A percentile compares a stretch with the other conserved stretches of the same genome.
Evolutionary conservation across 2,797 vertebrate species (phyloP).

Genomic region (Protonibea diacanthus): DNA sequence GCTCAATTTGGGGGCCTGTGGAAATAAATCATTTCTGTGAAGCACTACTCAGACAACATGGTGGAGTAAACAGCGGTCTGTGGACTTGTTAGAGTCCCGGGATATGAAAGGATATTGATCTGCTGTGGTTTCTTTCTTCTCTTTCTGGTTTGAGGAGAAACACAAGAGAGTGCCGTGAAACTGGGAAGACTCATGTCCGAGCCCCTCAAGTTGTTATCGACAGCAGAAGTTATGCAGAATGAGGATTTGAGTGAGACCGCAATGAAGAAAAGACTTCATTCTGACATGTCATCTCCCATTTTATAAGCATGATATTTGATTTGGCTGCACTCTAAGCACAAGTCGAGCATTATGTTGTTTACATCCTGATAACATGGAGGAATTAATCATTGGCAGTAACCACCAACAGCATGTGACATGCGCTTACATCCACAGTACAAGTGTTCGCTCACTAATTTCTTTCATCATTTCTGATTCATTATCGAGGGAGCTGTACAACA

Average conservation of each 20-base stretch:
- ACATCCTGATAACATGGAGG: background rate
- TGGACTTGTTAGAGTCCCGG: constrained; percentile 5
- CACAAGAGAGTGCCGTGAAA: background rate
- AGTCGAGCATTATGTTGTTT: background rate
- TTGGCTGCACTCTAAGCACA: background rate
- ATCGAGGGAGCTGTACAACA: background rate
- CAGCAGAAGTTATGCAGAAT: background rate
- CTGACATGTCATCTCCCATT: background rate
- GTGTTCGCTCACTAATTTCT: background rate
- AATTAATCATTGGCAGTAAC: background rate
- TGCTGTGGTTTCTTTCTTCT: background rate
- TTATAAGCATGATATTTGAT: background rate
- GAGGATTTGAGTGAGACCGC: background rate
- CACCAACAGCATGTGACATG: background rate
- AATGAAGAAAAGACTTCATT: background rate
- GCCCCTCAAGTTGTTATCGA: background rate
- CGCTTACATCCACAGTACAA: background rate
- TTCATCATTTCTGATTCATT: background rate
- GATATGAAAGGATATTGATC: background rate
- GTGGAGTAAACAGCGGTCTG: background rate
- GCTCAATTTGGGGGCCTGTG: background rate
- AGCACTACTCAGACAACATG: background rate
- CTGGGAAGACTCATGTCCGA: background rate
- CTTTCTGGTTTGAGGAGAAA: constrained; percentile 1
- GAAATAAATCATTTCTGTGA: background rate